A percentile compares a stretch with the other conserved stretches of the same genome.
Conservation (phyloP, 1,140 invertebrate species). For the Drosophila auraria region DNA sequence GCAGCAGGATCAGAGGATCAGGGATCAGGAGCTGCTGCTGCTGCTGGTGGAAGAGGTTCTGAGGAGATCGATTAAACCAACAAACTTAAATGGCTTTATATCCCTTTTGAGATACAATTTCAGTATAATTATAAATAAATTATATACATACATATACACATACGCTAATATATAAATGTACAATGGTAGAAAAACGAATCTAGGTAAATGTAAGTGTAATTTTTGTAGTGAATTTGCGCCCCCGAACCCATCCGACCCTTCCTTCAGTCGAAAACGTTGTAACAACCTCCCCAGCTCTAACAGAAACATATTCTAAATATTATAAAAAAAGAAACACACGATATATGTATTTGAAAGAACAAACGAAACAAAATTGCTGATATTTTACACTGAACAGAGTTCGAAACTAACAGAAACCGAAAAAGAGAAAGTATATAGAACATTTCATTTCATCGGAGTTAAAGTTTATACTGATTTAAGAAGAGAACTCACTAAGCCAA, state of each 20-base stretch:
- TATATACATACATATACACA: slow-evolving; percentile 55
- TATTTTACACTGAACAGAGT: slow-evolving; percentile 78
- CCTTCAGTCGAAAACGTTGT: slow-evolving; percentile 51
- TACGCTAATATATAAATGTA: slow-evolving; percentile 65
- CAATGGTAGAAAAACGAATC: slow-evolving; percentile 51
- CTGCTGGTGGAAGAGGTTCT: slow-evolving; percentile 59
- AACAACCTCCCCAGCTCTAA: slow-evolving; percentile 24
- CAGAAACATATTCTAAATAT: slow-evolving; percentile 64
- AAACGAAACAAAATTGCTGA: slow-evolving; percentile 72
- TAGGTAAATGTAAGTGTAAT: slow-evolving; percentile 68
- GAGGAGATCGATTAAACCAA: slow-evolving; percentile 37
- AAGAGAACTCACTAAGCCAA: slow-evolving; percentile 21
- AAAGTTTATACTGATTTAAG: slow-evolving; percentile 32
- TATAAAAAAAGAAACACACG: slow-evolving; percentile 18
- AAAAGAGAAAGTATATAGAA: slow-evolving; percentile 10
- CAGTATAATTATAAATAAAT: slow-evolving; percentile 66
- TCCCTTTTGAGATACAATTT: slow-evolving; percentile 82
- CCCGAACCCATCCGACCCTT: slow-evolving; percentile 18
- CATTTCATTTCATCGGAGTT: slow-evolving; percentile 41
- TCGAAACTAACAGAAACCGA: slow-evolving; percentile 39
- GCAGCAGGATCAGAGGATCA: slow-evolving; percentile 19
- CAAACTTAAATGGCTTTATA: slow-evolving; percentile 82
- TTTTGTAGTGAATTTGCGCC: slow-evolving; percentile 65
- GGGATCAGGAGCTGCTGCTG: slow-evolving; percentile 2
- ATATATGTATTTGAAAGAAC: slow-evolving; percentile 52